These are phyloP conservation scores for Vandiemenella viatica DNA, from an alignment of 2,888 invertebrate genomes.

Conservation along the genomic window DNA sequence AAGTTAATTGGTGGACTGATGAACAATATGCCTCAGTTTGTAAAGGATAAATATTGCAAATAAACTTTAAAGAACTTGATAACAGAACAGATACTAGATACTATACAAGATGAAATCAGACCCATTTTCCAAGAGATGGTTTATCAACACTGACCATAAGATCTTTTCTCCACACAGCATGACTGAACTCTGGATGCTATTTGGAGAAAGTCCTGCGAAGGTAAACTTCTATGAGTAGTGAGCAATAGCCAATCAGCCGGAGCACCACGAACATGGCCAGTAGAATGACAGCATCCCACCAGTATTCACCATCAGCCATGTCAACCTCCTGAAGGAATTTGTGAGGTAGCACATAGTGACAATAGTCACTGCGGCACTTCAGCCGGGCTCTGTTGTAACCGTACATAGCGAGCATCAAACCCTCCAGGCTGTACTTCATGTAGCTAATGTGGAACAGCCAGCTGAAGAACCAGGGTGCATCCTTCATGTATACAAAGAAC, in stretches of 20 bases:
- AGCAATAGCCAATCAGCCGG: constrained; percentile 44
- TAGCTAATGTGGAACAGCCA: constrained; percentile 84
- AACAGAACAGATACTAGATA: no score
- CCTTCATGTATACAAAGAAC: constrained; percentile 72
- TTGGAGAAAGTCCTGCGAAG: no score
- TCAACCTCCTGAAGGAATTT: constrained; percentile 62
- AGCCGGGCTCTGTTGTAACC: constrained; percentile 63
- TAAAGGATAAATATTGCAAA: no score
- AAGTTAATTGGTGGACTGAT: no score
- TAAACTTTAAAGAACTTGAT: no score
- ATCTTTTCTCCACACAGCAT: no score
- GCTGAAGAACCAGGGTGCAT: constrained; percentile 58
- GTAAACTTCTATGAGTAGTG: not conserved
- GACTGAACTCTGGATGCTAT: no score
- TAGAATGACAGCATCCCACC: constrained; percentile 47
- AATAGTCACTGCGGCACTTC: constrained; percentile 57
- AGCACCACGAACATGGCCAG: constrained; percentile 44
- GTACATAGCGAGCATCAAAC: constrained; percentile 63
- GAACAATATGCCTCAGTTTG: no score
- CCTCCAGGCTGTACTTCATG: constrained; percentile 77
- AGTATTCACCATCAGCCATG: constrained; percentile 49
- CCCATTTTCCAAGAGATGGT: no score
- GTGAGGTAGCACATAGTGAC: constrained; percentile 53
- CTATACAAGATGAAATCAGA: no score
- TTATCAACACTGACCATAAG: no score